Conservation (phyloP, 1,140 invertebrate species). For the Pseudomyrmex concolor region DNA sequence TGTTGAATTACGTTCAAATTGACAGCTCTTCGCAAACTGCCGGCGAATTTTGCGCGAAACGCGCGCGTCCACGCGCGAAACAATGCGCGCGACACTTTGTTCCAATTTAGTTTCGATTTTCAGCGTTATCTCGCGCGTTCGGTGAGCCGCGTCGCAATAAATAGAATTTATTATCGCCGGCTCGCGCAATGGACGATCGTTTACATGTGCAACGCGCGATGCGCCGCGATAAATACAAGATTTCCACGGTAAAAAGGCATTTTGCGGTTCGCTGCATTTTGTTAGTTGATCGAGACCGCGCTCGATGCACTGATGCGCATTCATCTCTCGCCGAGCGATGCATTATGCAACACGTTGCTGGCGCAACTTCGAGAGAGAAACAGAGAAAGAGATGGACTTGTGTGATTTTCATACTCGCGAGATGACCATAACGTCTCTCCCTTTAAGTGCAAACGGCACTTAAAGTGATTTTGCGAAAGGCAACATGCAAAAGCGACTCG, state of each 20-base stretch:
- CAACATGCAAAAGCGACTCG: conserved; percentile 22
- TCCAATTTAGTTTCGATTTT: conserved; percentile 48
- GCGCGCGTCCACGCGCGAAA: not conserved
- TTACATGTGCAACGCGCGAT: not conserved
- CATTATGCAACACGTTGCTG: conserved; percentile 52
- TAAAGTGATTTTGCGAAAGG: conserved; percentile 15
- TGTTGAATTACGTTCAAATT: conserved; percentile 8
- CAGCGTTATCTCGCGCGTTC: conserved; percentile 9
- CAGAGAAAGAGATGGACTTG: conserved; percentile 1
- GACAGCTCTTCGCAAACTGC: not conserved
- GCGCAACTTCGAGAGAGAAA: not conserved
- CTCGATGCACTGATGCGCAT: conserved; percentile 8
- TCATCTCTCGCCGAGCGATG: conserved; percentile 34
- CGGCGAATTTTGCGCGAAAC: not conserved
- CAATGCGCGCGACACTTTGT: conserved; percentile 32
- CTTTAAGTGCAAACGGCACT: not conserved
- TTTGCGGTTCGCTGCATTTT: conserved; percentile 24
- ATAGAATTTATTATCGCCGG: conserved; percentile 53
- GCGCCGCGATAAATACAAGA: conserved; percentile 39
- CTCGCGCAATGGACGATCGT: conserved; percentile 10
- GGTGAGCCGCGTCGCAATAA: conserved; percentile 20
- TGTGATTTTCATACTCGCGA: conserved; percentile 43
- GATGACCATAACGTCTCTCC: not conserved
- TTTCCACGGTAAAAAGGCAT: conserved; percentile 22
- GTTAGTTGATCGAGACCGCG: conserved; percentile 25